A percentile compares a stretch with the other conserved stretches of the same genome.
Conservation (phyloP, 2,797 vertebrate species). For the Pantherophis alleghaniensis region DNA sequence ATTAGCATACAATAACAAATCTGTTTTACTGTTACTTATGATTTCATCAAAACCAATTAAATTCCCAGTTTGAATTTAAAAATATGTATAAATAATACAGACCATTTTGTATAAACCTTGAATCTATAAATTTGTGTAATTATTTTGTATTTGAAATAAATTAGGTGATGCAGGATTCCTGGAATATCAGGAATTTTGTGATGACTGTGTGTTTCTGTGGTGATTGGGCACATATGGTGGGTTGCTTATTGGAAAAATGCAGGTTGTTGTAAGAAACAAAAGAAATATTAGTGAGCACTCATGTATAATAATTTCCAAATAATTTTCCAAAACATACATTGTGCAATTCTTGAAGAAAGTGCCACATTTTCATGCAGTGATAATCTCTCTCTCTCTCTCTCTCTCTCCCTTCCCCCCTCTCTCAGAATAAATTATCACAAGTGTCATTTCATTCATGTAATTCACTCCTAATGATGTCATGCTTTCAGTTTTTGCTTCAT, state of each 20-base stretch:
- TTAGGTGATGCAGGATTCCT: constrained; percentile 60
- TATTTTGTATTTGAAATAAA: constrained; percentile 68
- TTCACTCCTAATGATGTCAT: neutral
- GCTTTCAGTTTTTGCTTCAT: neutral
- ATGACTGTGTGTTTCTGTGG: neutral
- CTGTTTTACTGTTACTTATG: constrained; percentile 65
- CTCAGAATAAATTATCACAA: neutral
- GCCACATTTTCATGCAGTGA: neutral
- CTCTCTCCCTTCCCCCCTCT: too few relatives aligned
- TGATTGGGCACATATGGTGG: neutral
- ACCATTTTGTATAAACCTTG: constrained; percentile 68
- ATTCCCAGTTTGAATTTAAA: constrained; percentile 60
- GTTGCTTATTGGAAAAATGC: neutral
- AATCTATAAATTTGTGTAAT: constrained; percentile 66
- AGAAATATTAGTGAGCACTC: neutral
- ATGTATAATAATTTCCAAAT: neutral
- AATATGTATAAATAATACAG: constrained; percentile 68
- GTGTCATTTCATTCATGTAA: neutral
- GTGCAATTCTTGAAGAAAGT: neutral
- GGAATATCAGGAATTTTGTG: constrained; percentile 64
- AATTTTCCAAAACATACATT: neutral
- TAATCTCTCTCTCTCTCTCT: neutral
- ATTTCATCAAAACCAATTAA: constrained; percentile 33
- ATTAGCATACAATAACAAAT: constrained; percentile 61
- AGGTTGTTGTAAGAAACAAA: neutral